phyloP scores from a whole-genome alignment of 2,888 invertebrate species.

The Norana najaformis region DNA sequence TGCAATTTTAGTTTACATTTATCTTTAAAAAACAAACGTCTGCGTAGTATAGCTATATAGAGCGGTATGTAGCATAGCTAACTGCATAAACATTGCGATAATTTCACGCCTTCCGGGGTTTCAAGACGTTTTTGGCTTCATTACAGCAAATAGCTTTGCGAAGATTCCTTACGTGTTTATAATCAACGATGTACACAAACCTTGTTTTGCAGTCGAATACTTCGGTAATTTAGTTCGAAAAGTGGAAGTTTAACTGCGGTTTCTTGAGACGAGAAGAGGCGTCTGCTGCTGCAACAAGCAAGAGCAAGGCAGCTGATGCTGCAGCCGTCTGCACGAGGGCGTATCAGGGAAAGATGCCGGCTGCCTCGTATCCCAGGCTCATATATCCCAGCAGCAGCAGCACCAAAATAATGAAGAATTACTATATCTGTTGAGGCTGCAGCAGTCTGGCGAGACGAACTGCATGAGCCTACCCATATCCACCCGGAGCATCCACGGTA shows the following conservation, averaged over 20 bases:
- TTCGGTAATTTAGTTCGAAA: conserved; percentile 13
- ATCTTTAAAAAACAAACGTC: too few relatives aligned
- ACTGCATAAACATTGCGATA: not conserved
- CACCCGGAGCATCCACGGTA: not conserved
- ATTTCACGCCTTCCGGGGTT: not conserved
- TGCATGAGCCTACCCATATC: not conserved
- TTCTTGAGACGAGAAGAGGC: not conserved
- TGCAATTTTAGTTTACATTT: too few relatives aligned
- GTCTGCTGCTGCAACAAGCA: not conserved
- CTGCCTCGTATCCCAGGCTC: not conserved
- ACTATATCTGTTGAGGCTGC: not conserved
- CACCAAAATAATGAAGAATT: not conserved
- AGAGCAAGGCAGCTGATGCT: not conserved
- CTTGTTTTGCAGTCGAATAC: not conserved
- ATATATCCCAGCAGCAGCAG: not conserved
- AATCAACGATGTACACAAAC: not conserved
- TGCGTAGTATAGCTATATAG: too few relatives aligned
- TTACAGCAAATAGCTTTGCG: not conserved
- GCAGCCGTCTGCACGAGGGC: not conserved
- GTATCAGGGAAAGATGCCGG: not conserved
- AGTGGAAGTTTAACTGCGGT: conserved; percentile 13
- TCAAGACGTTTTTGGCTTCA: not conserved
- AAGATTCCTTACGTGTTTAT: too few relatives aligned
- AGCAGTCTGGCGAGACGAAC: not conserved
- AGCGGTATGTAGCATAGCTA: not conserved